phyloP scores from a whole-genome alignment of 2,888 invertebrate species.

The Zaprionus lineosus region DNA sequence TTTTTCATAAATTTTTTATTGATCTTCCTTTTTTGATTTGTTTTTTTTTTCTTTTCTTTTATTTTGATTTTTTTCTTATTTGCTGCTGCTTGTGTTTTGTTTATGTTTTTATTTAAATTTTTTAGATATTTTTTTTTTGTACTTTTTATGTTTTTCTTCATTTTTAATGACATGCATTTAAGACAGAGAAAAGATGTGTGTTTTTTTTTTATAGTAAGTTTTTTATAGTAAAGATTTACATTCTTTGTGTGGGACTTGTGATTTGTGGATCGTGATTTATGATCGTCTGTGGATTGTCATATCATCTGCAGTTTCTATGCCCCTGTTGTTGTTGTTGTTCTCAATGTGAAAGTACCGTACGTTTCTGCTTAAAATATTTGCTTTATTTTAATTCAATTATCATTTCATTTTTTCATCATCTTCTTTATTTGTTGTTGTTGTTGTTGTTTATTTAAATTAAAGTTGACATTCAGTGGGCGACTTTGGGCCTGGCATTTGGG shows the following conservation, averaged over 20 bases:
- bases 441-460: slow-evolving; percentile 45
- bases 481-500: slow-evolving; percentile 36
- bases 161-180: slow-evolving; percentile 82
- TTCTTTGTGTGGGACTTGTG: slow-evolving; percentile 57
- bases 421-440: slow-evolving; percentile 26
- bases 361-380: slow-evolving; percentile 49
- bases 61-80: slow-evolving; percentile 24
- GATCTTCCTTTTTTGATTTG: slow-evolving; percentile 62
- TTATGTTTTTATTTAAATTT: slow-evolving; percentile 67
- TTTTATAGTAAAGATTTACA: slow-evolving; percentile 63
- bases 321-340: slow-evolving; percentile 38
- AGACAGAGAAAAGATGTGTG: slow-evolving; percentile 75
- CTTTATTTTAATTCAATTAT: background rate
- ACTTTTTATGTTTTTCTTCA: slow-evolving; percentile 76
- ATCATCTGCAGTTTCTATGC: slow-evolving; percentile 65
- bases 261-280: slow-evolving; percentile 48
- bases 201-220: slow-evolving; percentile 21
- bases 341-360: slow-evolving; percentile 62
- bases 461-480: slow-evolving; percentile 55
- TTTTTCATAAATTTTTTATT: slow-evolving; percentile 73
- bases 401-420: background rate
- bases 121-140: slow-evolving; percentile 52
- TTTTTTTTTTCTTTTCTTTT: slow-evolving; percentile 53
- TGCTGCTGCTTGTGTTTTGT: slow-evolving; percentile 49
- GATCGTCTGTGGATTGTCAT: slow-evolving; percentile 26